Conservation (phyloP, 2,113 vertebrate genomes). For the Nansenia antarctica region DNA sequence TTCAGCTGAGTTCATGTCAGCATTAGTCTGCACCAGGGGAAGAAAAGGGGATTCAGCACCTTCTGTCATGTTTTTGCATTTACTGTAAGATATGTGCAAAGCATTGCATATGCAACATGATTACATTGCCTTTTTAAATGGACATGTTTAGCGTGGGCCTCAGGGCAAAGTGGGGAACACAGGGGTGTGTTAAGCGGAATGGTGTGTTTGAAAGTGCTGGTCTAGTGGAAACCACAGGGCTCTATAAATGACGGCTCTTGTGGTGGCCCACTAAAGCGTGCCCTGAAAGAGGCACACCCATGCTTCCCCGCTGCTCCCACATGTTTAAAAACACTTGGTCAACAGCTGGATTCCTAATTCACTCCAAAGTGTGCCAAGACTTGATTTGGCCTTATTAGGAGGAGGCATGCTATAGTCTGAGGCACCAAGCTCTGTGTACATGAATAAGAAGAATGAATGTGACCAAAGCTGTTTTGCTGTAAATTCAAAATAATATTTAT, state of each 20-base stretch:
- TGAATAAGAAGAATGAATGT: neutral
- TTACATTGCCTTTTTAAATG: conserved; percentile 9
- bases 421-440: neutral
- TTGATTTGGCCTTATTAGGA: conserved; percentile 23
- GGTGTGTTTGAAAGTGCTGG: conserved; percentile 52
- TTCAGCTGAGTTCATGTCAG: neutral
- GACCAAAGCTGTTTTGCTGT: neutral
- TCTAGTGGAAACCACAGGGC: conserved; percentile 63
- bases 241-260: conserved; percentile 63
- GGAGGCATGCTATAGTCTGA: neutral
- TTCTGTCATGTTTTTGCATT: conserved; percentile 16
- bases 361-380: neutral
- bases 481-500: conserved; percentile 61
- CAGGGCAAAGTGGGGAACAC: neutral
- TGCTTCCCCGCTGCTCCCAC: conserved; percentile 30
- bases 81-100: conserved; percentile 20
- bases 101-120: neutral
- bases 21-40: conserved; percentile 3
- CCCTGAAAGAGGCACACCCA: conserved; percentile 54
- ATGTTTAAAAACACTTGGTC: neutral
- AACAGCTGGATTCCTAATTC: conserved; percentile 28
- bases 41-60: conserved; percentile 35
- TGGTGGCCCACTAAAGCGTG: conserved; percentile 46
- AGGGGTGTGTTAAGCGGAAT: conserved; percentile 21
- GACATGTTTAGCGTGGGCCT: conserved; percentile 8